Evolutionary conservation across 2,113 vertebrate genomes (phyloP).

Genomic region (Asarcornis scutulata): DNA sequence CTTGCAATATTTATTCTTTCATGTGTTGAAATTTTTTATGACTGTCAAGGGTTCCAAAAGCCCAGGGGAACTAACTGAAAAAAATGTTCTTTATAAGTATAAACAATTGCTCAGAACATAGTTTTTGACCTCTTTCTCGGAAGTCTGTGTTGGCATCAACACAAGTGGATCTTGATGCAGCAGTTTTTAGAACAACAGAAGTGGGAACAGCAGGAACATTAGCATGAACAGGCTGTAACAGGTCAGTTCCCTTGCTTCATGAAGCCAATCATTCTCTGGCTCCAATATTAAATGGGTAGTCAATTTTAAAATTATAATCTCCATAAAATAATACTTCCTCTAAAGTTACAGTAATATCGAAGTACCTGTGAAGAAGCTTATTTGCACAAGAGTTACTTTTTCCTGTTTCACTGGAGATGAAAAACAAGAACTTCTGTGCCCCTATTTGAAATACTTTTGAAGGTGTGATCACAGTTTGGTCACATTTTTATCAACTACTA

Average conservation of each 20-base stretch:
- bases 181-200: conserved; percentile 7
- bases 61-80: neutral
- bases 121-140: neutral
- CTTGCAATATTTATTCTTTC: neutral
- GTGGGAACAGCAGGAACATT: neutral
- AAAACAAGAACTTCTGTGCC: neutral
- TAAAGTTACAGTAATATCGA: neutral
- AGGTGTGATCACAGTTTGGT: neutral
- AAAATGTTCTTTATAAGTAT: neutral
- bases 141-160: neutral
- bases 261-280: neutral
- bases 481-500: neutral
- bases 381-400: neutral
- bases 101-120: neutral
- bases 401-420: neutral
- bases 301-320: neutral
- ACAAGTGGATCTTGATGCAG: neutral
- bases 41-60: neutral
- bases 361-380: neutral
- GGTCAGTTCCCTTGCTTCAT: neutral
- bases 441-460: neutral
- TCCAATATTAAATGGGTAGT: neutral
- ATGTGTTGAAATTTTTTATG: neutral
- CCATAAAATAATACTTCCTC: neutral
- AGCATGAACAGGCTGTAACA: neutral